phyloP scores from a whole-genome alignment of 2,888 invertebrate species.

The Nowickia ferox region DNA sequence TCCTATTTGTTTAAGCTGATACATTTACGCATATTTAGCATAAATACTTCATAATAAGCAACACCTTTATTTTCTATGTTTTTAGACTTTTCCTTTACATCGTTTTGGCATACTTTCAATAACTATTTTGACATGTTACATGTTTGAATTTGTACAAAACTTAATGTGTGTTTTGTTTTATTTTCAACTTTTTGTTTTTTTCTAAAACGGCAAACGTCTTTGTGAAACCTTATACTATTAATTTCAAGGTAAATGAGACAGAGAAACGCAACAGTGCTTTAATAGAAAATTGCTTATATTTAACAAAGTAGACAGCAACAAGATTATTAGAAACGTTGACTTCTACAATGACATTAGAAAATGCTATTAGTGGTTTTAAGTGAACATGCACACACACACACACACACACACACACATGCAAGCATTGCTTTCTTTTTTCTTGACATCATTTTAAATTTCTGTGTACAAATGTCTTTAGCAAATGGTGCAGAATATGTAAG shows the following conservation, averaged over 20 bases:
- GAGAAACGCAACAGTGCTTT: conserved; percentile 43
- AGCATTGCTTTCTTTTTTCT: conserved; percentile 28
- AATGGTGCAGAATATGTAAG: conserved; percentile 62
- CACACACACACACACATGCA: background rate
- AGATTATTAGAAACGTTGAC: conserved; percentile 44
- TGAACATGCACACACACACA: conserved; percentile 8
- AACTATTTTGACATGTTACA: conserved; percentile 41
- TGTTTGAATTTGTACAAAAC: conserved; percentile 35
- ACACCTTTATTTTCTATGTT: background rate
- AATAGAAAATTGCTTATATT: conserved; percentile 3
- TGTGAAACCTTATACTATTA: conserved; percentile 63
- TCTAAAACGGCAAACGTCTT: conserved; percentile 29
- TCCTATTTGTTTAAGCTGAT: conserved; percentile 1
- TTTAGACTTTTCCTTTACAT: conserved; percentile 18
- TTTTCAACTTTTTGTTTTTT: background rate
- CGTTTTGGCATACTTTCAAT: conserved; percentile 69
- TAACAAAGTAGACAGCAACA: conserved; percentile 8
- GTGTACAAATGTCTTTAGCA: conserved; percentile 28
- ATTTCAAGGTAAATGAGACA: conserved; percentile 66
- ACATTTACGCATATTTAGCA: conserved; percentile 47
- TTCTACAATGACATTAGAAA: conserved; percentile 53
- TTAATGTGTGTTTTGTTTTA: too few relatives aligned
- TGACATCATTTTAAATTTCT: conserved; percentile 49
- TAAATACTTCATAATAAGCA: conserved; percentile 24
- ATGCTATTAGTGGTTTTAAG: conserved; percentile 49